phyloP scores from a whole-genome alignment of 2,888 invertebrate species.

The Ennomos fuscantarius region DNA sequence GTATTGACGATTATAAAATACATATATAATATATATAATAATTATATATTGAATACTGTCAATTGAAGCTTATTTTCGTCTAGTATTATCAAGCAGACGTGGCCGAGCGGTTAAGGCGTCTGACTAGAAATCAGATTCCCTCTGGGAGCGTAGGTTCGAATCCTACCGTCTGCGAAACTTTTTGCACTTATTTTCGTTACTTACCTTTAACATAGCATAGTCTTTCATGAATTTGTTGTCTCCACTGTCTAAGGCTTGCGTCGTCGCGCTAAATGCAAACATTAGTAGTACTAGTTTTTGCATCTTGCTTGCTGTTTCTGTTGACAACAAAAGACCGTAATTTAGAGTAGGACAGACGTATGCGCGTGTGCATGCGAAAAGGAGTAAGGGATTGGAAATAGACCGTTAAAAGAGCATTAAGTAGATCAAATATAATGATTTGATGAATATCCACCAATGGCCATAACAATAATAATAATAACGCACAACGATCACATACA shows the following conservation, averaged over 20 bases:
- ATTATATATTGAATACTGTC: too few relatives aligned
- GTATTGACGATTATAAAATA: too few relatives aligned
- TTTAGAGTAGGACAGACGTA: too few relatives aligned
- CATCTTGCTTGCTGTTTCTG: conserved; percentile 49
- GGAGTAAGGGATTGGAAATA: too few relatives aligned
- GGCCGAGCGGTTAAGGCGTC: conserved; percentile 96
- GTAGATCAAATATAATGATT: too few relatives aligned
- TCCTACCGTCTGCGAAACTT: conserved; percentile 91
- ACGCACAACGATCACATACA: too few relatives aligned
- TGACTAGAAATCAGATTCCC: conserved; percentile 96
- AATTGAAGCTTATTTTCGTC: too few relatives aligned
- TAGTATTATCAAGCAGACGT: conserved; percentile 85
- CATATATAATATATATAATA: too few relatives aligned
- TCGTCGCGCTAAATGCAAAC: conserved; percentile 59
- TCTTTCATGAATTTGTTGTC: conserved; percentile 89
- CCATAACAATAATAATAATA: too few relatives aligned
- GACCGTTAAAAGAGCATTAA: too few relatives aligned
- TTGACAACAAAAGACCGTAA: conserved; percentile 17
- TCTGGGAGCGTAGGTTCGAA: conserved; percentile 96
- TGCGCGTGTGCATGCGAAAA: too few relatives aligned
- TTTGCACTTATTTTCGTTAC: conserved; percentile 43
- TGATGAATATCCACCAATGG: too few relatives aligned
- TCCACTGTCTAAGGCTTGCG: conserved; percentile 80
- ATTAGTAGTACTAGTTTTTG: conserved; percentile 44
- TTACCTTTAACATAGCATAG: conserved; percentile 90